Percentiles rank a stretch among this genome's conserved stretches.
phyloP scores from a whole-genome alignment of 2,113 vertebrate genomes.

The Octodon degus region DNA sequence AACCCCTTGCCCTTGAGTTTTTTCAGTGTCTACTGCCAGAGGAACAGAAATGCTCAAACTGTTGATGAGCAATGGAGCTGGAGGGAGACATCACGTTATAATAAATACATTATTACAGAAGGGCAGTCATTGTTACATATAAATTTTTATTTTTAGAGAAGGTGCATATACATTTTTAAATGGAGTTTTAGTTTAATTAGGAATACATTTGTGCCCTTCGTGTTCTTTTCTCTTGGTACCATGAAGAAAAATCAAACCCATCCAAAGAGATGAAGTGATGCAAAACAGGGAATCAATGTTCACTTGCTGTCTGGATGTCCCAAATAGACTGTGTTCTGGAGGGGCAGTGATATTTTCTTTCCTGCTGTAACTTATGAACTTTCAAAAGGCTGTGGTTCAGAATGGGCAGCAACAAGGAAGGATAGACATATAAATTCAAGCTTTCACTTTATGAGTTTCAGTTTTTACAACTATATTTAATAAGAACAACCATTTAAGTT shows the following conservation, averaged over 20 bases:
- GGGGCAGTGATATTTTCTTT: neutral
- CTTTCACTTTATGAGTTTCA: constrained; percentile 39
- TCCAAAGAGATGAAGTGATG: neutral
- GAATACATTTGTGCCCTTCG: constrained; percentile 1
- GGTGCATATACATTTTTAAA: neutral
- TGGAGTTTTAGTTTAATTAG: constrained; percentile 26
- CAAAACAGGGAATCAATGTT: neutral
- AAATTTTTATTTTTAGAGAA: no score
- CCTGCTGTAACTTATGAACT: neutral
- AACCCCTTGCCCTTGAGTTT: neutral
- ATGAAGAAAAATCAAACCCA: neutral
- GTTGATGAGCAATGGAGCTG: neutral
- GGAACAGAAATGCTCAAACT: neutral
- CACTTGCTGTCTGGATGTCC: neutral
- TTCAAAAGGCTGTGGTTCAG: constrained; percentile 14
- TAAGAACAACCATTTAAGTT: neutral
- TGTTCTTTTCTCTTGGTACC: neutral
- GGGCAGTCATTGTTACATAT: neutral
- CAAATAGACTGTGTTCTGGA: neutral
- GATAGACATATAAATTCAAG: constrained; percentile 53
- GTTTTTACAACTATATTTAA: constrained; percentile 49
- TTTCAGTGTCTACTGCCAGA: neutral
- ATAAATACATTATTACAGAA: neutral
- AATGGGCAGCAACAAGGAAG: neutral
- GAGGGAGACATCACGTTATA: neutral